Percentiles rank a stretch among this genome's conserved stretches.
These are phyloP conservation scores for Tangara arthus DNA, from an alignment of 2,797 vertebrate species.

Conservation along the genomic window DNA sequence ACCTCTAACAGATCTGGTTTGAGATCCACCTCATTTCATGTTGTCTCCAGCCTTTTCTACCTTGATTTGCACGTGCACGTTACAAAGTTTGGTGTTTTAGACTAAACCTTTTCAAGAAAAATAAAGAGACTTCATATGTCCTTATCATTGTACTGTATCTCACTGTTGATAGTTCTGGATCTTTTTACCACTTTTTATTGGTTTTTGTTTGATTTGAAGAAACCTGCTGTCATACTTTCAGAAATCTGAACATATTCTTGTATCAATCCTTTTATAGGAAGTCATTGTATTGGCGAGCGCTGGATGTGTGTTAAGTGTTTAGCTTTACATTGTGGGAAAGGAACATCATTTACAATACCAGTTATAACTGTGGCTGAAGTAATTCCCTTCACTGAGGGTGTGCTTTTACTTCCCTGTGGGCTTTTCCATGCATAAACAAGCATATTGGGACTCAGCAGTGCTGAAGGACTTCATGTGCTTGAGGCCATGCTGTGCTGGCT, in stretches of 20 bases:
- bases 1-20: background rate
- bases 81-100: background rate
- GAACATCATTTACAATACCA: background rate
- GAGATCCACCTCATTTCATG: background rate
- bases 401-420: background rate
- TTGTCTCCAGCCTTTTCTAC: background rate
- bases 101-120: background rate
- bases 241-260: background rate
- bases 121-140: background rate
- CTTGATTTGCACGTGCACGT: background rate
- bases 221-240: background rate
- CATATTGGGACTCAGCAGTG: rapidly evolving
- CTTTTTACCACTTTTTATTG: background rate
- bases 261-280: background rate
- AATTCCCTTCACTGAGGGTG: background rate
- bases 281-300: rapidly evolving
- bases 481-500: background rate
- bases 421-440: background rate
- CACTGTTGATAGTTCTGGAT: background rate
- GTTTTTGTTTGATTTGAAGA: background rate
- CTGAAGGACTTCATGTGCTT: background rate
- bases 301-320: background rate
- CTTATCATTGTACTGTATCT: background rate
- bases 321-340: background rate
- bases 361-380: background rate